Conservation (phyloP, 2,113 vertebrate genomes). For the Patagioenas fasciata region DNA sequence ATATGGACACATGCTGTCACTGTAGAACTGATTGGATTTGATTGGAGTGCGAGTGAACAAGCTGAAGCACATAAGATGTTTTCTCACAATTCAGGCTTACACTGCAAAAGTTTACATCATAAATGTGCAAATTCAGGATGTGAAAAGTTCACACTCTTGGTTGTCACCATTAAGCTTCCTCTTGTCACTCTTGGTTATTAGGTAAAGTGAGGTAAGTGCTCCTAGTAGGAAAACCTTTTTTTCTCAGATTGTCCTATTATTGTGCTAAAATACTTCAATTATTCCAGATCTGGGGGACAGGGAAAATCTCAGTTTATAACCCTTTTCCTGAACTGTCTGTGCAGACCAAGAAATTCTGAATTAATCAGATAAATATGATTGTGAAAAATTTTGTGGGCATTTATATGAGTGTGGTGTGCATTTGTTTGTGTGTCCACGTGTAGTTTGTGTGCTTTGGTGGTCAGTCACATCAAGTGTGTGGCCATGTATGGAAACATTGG, state of each 20-base stretch:
- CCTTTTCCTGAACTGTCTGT: neutral
- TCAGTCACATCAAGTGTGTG: neutral
- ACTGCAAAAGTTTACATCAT: neutral
- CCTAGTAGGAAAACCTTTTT: neutral
- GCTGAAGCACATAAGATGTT: neutral
- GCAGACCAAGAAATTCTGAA: neutral
- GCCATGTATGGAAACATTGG: neutral
- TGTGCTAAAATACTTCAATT: neutral
- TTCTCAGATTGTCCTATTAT: neutral
- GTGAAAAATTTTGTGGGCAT: neutral
- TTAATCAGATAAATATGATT: neutral
- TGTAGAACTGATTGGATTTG: neutral
- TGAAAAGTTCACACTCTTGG: neutral
- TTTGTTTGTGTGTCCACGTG: neutral
- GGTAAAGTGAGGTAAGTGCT: neutral
- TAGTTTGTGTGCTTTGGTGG: neutral
- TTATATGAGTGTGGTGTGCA: neutral
- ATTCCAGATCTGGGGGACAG: neutral
- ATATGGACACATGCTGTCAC: neutral
- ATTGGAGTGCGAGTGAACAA: neutral
- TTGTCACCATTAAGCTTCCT: neutral
- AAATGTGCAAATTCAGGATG: neutral
- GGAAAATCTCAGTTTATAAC: neutral
- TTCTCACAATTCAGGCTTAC: neutral
- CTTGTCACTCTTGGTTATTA: neutral